Conservation (phyloP, 2,888 invertebrate species). For the Craniophora ligustri region DNA sequence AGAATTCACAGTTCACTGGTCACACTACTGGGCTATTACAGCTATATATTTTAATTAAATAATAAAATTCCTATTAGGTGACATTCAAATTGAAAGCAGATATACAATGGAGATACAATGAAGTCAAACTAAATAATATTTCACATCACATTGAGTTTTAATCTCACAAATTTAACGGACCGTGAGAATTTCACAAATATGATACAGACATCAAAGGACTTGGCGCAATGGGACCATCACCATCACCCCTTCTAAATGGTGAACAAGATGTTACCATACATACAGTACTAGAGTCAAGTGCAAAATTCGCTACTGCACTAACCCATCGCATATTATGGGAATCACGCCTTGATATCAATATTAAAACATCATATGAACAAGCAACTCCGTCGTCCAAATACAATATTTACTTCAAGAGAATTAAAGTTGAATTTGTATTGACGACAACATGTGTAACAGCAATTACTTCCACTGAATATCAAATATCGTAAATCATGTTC, state of each 20-base stretch:
- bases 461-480: constrained; percentile 54
- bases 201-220: constrained; percentile 61
- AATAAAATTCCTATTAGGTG: too few species aligned
- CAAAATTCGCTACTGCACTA: constrained; percentile 81
- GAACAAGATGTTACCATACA: constrained; percentile 83
- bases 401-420: not conserved
- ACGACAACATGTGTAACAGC: constrained; percentile 45
- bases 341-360: constrained; percentile 74
- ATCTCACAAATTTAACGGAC: constrained; percentile 61
- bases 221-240: constrained; percentile 52
- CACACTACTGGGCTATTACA: too few species aligned
- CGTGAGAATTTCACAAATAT: constrained; percentile 75
- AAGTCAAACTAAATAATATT: constrained; percentile 51
- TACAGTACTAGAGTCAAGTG: constrained; percentile 78
- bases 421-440: constrained; percentile 51
- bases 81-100: constrained; percentile 31
- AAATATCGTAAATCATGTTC: constrained; percentile 55
- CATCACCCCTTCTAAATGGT: constrained; percentile 47
- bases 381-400: constrained; percentile 14
- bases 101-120: constrained; percentile 12
- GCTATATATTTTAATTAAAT: too few species aligned
- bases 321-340: constrained; percentile 84
- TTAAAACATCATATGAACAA: constrained; percentile 51
- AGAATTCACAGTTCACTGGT: too few species aligned
- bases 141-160: constrained; percentile 66